phyloP scores from a whole-genome alignment of 2,888 invertebrate genomes.

The Ichneumoninae sp. region DNA sequence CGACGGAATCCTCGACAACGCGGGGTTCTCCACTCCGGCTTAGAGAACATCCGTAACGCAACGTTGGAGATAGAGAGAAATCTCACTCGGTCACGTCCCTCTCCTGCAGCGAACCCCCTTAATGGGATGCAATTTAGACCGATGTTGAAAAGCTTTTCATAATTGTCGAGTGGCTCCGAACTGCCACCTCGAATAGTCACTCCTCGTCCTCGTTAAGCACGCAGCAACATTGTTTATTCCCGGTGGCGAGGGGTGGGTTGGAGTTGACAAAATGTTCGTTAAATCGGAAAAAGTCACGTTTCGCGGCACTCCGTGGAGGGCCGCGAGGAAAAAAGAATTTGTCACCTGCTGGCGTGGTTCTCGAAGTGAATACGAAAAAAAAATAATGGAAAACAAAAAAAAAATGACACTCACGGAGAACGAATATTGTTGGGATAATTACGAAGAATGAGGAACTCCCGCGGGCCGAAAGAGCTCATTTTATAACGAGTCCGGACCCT shows the following conservation, averaged over 20 bases:
- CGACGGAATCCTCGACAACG: conserved; percentile 6
- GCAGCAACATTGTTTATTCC: conserved; percentile 40
- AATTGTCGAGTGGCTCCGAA: conserved; percentile 75
- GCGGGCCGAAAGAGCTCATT: conserved; percentile 6
- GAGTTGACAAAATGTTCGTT: conserved; percentile 60
- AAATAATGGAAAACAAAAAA: conserved; percentile 4
- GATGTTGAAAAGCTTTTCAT: conserved; percentile 72
- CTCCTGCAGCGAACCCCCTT: conserved; percentile 52
- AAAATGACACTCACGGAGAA: conserved; percentile 4
- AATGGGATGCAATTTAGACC: conserved; percentile 73
- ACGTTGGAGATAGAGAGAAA: conserved; percentile 62
- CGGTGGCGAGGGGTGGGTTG: conserved; percentile 10
- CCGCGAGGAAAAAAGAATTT: conserved; percentile 22
- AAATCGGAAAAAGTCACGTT: conserved; percentile 76
- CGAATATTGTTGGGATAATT: conserved; percentile 36
- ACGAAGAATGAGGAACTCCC: conserved; percentile 28
- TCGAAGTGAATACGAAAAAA: conserved; percentile 21
- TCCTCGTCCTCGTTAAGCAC: conserved; percentile 63
- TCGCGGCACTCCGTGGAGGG: conserved; percentile 39
- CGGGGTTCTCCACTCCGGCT: conserved; percentile 1
- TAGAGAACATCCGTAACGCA: conserved; percentile 18
- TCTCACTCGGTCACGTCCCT: conserved; percentile 69
- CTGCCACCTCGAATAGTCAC: conserved; percentile 29
- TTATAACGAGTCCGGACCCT: conserved; percentile 25
- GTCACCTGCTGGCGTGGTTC: conserved; percentile 14